Conservation (phyloP, 2,888 invertebrate genomes). For the Bellardia pandia region DNA sequence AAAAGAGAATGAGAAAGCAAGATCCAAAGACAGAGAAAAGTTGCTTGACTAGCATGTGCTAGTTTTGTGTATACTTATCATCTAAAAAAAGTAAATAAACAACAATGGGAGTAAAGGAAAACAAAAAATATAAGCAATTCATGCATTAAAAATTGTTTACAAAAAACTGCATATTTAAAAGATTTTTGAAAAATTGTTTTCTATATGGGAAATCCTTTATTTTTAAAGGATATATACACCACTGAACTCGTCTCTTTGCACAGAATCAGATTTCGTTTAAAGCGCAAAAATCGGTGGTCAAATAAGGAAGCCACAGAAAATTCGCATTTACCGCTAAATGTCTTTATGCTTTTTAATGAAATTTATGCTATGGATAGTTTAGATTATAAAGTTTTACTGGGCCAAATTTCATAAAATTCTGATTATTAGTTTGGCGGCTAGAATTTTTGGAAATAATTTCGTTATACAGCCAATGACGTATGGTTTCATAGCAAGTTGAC, state of each 20-base stretch:
- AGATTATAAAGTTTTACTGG: neutral
- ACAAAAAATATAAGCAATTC: constrained; percentile 49
- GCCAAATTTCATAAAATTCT: constrained; percentile 74
- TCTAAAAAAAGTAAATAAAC: constrained; percentile 27
- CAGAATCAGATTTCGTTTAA: constrained; percentile 79
- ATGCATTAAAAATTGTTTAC: constrained; percentile 72
- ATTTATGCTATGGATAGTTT: constrained; percentile 66
- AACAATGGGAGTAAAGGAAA: neutral
- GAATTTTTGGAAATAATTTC: constrained; percentile 77
- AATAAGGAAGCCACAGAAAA: constrained; percentile 68
- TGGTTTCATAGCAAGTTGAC: neutral
- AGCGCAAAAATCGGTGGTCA: constrained; percentile 77
- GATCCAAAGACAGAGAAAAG: constrained; percentile 30
- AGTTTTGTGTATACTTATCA: constrained; percentile 10
- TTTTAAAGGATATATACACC: constrained; percentile 65
- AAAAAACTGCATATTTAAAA: constrained; percentile 77
- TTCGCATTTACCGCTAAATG: constrained; percentile 66
- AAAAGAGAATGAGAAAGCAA: constrained; percentile 9
- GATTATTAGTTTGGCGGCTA: constrained; percentile 59
- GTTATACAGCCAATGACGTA: constrained; percentile 76
- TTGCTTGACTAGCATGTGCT: constrained; percentile 65
- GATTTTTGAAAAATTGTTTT: constrained; percentile 81
- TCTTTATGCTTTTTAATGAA: constrained; percentile 10
- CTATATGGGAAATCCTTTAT: constrained; percentile 54
- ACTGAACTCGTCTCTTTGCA: neutral